phyloP scores from a whole-genome alignment of 2,888 invertebrate genomes.

The Phanerotoma sp. region DNA sequence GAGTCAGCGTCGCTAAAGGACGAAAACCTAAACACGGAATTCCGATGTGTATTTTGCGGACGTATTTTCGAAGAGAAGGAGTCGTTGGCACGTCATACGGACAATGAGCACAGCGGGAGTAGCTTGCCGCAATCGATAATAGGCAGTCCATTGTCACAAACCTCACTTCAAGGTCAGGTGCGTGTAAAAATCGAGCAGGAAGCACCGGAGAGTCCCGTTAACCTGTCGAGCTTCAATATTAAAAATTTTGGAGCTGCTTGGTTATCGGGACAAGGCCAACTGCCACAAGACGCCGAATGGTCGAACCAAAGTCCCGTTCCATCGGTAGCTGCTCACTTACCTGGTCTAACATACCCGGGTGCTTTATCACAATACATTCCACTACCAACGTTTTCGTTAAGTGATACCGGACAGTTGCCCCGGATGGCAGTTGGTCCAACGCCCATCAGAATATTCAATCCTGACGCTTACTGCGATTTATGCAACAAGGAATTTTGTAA shows the following conservation, averaged over 20 bases:
- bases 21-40: constrained; percentile 50
- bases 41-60: constrained; percentile 51
- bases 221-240: constrained; percentile 49
- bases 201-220: constrained; percentile 48
- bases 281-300: constrained; percentile 36
- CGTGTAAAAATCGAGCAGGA: constrained; percentile 44
- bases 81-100: constrained; percentile 45
- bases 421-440: constrained; percentile 62
- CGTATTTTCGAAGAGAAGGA: constrained; percentile 47
- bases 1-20: constrained; percentile 44
- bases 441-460: constrained; percentile 80
- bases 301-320: constrained; percentile 26
- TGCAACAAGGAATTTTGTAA: constrained; percentile 99
- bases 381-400: constrained; percentile 61
- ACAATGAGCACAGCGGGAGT: constrained; percentile 46
- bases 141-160: constrained; percentile 20
- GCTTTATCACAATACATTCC: constrained; percentile 57
- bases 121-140: constrained; percentile 15
- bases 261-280: constrained; percentile 40
- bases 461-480: constrained; percentile 94
- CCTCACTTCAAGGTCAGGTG: constrained; percentile 27
- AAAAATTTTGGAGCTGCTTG: constrained; percentile 50
- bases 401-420: constrained; percentile 52
- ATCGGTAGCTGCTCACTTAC: constrained; percentile 42
- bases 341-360: constrained; percentile 45